Percentiles rank a stretch among this genome's conserved stretches.
phyloP scores from a whole-genome alignment of 1,140 invertebrate genomes.

The Leptonema lineaticorne region DNA sequence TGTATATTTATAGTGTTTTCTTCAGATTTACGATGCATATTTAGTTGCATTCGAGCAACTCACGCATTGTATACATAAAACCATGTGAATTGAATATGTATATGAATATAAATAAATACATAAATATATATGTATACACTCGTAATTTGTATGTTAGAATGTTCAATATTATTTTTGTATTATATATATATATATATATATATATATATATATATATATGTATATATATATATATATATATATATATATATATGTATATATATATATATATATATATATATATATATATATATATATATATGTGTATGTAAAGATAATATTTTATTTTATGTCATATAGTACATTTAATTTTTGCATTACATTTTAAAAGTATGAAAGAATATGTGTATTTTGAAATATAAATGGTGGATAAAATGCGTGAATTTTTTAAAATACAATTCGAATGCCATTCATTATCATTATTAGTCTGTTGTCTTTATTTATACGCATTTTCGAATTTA shows the following conservation, averaged over 20 bases:
- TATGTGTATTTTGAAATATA: background rate
- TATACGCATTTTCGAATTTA: conserved; percentile 23
- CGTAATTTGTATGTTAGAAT: no score
- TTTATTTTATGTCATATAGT: conserved; percentile 23
- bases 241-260: no score
- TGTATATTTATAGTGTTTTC: no score
- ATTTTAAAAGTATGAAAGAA: background rate
- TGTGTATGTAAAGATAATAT: conserved; percentile 4
- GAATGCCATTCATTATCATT: conserved; percentile 20
- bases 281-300: background rate
- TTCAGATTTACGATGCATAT: no score
- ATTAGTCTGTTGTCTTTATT: conserved; percentile 4
- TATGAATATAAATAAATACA: no score
- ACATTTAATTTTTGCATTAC: background rate
- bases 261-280: background rate
- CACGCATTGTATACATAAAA: no score
- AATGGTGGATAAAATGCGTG: background rate
- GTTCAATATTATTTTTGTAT: no score
- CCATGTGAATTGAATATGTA: no score
- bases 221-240: no score
- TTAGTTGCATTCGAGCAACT: no score
- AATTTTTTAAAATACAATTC: background rate
- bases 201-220: background rate
- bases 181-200: no score
- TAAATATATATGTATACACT: no score